Percentiles rank a stretch among this genome's conserved stretches.
phyloP scores from a whole-genome alignment of 2,113 vertebrate genomes.

The Raja brachyura region DNA sequence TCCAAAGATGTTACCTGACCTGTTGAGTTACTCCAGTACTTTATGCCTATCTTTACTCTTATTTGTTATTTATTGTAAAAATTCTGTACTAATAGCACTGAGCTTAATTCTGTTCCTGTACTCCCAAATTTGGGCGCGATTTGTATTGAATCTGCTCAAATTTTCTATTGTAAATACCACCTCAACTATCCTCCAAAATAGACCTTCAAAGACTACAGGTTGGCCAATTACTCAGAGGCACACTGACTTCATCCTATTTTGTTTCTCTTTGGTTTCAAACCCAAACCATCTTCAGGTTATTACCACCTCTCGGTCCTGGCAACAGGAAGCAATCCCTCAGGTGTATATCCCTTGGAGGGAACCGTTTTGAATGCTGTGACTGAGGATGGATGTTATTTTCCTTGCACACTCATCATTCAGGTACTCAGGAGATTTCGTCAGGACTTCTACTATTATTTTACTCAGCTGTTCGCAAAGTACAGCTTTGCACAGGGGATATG shows the following conservation, averaged over 20 bases:
- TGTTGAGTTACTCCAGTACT: too few species aligned
- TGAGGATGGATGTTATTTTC: neutral
- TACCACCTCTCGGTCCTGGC: neutral
- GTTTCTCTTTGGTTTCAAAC: neutral
- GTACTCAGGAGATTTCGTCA: neutral
- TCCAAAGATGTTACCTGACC: too few species aligned
- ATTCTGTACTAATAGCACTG: too few species aligned
- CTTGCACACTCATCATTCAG: neutral
- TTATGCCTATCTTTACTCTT: too few species aligned
- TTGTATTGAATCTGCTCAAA: neutral
- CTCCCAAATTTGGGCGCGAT: too few species aligned
- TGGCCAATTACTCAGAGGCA: neutral
- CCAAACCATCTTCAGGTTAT: neutral
- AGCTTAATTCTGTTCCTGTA: too few species aligned
- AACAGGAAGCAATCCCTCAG: neutral
- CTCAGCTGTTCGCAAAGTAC: neutral
- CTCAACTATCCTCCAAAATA: neutral
- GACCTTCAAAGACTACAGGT: neutral
- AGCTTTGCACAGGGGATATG: neutral
- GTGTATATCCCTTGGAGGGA: neutral
- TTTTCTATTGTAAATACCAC: neutral
- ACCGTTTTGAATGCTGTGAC: neutral
- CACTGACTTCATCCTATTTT: neutral
- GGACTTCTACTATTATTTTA: neutral
- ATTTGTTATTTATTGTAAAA: too few species aligned